Percentiles rank a stretch among this genome's conserved stretches.
Conservation (phyloP, 2,113 vertebrate species). For the Myrmecobius fasciatus region DNA sequence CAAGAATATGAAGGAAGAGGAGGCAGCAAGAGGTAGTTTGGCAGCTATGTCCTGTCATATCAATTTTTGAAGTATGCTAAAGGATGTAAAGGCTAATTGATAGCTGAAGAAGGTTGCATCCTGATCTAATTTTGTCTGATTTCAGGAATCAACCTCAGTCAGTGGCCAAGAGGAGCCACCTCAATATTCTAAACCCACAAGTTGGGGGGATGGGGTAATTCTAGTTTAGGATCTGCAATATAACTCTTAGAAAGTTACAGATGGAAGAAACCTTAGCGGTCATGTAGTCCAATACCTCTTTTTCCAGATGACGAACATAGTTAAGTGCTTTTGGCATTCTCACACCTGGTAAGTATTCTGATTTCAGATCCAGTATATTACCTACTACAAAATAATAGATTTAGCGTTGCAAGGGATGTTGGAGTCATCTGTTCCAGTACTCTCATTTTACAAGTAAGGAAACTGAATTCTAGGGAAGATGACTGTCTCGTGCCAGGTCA, state of each 20-base stretch:
- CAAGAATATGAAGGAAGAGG: not conserved
- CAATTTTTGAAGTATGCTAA: not conserved
- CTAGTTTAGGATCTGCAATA: not conserved
- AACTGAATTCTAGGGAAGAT: not conserved
- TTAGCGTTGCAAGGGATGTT: not conserved
- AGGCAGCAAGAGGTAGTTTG: not conserved
- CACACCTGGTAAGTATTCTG: not conserved
- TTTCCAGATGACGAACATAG: slow-evolving; percentile 3
- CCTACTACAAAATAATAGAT: not conserved
- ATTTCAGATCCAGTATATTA: not conserved
- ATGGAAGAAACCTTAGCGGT: not conserved
- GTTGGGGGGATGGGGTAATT: not conserved
- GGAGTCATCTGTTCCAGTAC: not conserved
- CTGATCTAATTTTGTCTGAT: not conserved
- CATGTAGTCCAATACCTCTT: not conserved
- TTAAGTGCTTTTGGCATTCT: not conserved
- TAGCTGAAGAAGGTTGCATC: not conserved
- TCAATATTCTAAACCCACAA: not conserved
- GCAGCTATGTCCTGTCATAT: not conserved
- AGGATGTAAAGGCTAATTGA: not conserved
- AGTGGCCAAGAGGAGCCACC: not conserved
- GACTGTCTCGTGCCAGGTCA: not conserved
- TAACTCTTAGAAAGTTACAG: not conserved
- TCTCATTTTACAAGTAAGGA: not conserved
- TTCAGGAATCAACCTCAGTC: not conserved